Conservation (phyloP, 2,888 invertebrate genomes). For the Helicoverpa assulta region DNA sequence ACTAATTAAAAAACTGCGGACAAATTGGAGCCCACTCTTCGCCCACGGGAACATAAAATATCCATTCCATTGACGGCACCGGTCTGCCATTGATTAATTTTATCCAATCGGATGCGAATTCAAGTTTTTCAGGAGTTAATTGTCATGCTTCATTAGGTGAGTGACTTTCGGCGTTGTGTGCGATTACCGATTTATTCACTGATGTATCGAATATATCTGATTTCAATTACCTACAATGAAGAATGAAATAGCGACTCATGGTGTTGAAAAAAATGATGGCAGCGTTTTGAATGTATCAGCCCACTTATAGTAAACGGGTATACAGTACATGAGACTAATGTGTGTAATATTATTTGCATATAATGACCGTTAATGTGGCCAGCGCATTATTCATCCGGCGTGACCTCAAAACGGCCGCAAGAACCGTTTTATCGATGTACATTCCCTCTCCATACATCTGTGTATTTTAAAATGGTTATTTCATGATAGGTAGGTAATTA, state of each 20-base stretch:
- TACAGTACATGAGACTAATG: constrained; percentile 62
- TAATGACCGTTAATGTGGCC: constrained; percentile 87
- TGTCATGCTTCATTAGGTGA: constrained; percentile 82
- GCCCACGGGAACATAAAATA: constrained; percentile 89
- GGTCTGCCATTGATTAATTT: constrained; percentile 86
- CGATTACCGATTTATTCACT: constrained; percentile 57
- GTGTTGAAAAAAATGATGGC: constrained; percentile 35
- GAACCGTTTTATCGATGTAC: constrained; percentile 80
- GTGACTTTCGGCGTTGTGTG: constrained; percentile 65
- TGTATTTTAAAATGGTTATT: constrained; percentile 67
- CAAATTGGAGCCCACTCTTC: constrained; percentile 86
- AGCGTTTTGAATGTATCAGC: constrained; percentile 46
- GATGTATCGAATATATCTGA: constrained; percentile 39
- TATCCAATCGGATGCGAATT: constrained; percentile 85
- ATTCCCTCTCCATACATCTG: constrained; percentile 59
- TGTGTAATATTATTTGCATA: constrained; percentile 88
- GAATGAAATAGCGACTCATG: constrained; percentile 32
- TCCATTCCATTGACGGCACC: constrained; percentile 83
- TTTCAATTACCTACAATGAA: constrained; percentile 11
- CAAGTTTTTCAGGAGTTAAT: constrained; percentile 84
- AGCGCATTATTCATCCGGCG: constrained; percentile 83
- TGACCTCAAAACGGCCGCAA: constrained; percentile 85
- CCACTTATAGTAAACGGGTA: constrained; percentile 61
- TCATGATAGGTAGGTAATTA: constrained; percentile 66
- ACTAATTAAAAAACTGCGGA: constrained; percentile 89